These are phyloP conservation scores for Stigmatopora argus DNA, from an alignment of 2,113 vertebrate species.

Conservation along the genomic window DNA sequence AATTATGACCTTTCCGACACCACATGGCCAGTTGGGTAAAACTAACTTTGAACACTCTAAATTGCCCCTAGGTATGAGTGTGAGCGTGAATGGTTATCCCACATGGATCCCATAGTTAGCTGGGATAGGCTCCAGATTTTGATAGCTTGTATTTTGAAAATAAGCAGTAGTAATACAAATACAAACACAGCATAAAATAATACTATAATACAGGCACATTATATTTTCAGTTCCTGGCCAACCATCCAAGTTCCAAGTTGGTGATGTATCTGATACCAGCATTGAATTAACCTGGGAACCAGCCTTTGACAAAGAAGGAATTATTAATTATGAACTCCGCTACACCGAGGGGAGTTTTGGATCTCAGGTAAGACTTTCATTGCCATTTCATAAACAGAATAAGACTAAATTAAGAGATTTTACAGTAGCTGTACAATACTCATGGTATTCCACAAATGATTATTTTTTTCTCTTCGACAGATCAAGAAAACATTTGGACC, in stretches of 20 bases:
- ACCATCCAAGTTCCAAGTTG: constrained; percentile 89
- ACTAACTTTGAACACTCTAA: background rate
- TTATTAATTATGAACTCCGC: constrained; percentile 86
- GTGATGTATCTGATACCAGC: constrained; percentile 87
- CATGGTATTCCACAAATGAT: background rate
- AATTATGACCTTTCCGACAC: background rate
- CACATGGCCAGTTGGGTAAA: background rate
- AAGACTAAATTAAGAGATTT: background rate
- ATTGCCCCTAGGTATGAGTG: too few species aligned
- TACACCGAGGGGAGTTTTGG: constrained; percentile 78
- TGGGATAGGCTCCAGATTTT: background rate
- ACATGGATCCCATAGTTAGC: too few species aligned
- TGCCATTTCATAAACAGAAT: background rate
- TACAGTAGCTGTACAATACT: background rate
- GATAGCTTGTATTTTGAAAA: background rate
- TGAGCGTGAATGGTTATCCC: background rate
- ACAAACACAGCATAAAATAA: too few species aligned
- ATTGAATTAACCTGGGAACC: constrained; percentile 88
- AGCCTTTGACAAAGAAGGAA: constrained; percentile 84
- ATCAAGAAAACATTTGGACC: constrained; percentile 84
- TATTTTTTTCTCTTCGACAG: constrained; percentile 58
- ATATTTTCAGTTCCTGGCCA: constrained; percentile 83
- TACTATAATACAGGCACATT: too few species aligned
- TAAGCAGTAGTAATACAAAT: too few species aligned
- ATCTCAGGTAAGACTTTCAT: constrained; percentile 69